phyloP scores from a whole-genome alignment of 2,797 vertebrate species.

The Cyprinella venusta region DNA sequence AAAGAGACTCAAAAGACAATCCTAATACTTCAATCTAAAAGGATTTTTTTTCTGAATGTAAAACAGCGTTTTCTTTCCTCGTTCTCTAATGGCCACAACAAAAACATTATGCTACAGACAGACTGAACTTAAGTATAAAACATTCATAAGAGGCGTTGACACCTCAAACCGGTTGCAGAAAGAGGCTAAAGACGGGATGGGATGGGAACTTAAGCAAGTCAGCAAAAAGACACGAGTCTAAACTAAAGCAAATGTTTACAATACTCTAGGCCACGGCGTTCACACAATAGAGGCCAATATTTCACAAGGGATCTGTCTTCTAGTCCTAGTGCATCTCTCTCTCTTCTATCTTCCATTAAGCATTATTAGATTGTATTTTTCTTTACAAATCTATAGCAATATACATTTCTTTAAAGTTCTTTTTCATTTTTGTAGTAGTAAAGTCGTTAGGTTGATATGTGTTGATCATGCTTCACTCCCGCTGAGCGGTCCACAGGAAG shows the following conservation, averaged over 20 bases:
- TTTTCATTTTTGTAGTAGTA: constrained; percentile 59
- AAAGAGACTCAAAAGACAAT: constrained; percentile 72
- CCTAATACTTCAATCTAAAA: constrained; percentile 79
- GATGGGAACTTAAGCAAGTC: constrained; percentile 56
- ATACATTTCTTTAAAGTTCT: constrained; percentile 60
- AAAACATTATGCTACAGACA: constrained; percentile 66
- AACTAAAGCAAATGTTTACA: constrained; percentile 78
- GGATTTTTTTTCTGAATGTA: constrained; percentile 70
- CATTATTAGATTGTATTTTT: constrained; percentile 69
- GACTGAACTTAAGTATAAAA: constrained; percentile 75
- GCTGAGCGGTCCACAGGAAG: constrained; percentile 56
- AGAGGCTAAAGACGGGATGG: constrained; percentile 68
- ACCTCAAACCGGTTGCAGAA: constrained; percentile 71
- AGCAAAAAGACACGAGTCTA: constrained; percentile 73
- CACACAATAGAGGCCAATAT: constrained; percentile 74
- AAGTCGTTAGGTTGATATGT: constrained; percentile 83
- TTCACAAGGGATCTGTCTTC: constrained; percentile 64
- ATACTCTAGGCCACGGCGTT: constrained; percentile 80
- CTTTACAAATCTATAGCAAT: constrained; percentile 75
- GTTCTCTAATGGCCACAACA: constrained; percentile 66
- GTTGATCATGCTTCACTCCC: constrained; percentile 69
- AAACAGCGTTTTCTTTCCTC: constrained; percentile 70
- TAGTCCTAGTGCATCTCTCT: constrained; percentile 71
- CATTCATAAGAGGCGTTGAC: constrained; percentile 71
- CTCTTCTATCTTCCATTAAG: constrained; percentile 68